Evolutionary conservation across 2,888 invertebrate genomes (phyloP).

Genomic region (Cryptus viduatorius): DNA sequence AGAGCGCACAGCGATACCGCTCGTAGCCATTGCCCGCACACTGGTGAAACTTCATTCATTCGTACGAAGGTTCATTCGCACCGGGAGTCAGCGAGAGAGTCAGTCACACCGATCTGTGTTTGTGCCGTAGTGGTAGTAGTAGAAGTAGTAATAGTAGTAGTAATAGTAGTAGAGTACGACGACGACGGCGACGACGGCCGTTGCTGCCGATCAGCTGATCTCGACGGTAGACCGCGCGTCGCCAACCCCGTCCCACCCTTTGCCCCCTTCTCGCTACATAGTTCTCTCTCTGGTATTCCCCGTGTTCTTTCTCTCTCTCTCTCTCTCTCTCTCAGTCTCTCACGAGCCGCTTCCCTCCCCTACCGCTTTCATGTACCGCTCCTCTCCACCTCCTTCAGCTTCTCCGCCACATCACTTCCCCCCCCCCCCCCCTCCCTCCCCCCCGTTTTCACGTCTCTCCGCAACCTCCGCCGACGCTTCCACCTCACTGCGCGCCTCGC

Average conservation of each 20-base stretch:
- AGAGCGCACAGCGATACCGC: conserved; percentile 17
- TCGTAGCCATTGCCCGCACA: conserved; percentile 1
- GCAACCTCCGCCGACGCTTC: conserved; percentile 59
- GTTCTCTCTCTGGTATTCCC: conserved; percentile 64
- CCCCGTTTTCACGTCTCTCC: conserved; percentile 41
- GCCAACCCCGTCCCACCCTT: conserved; percentile 75
- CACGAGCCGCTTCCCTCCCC: conserved; percentile 65
- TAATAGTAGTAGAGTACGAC: neutral
- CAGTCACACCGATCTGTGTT: conserved; percentile 46
- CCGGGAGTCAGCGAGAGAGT: conserved; percentile 49
- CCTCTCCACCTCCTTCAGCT: conserved; percentile 50
- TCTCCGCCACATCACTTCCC: conserved; percentile 71
- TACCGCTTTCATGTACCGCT: conserved; percentile 64
- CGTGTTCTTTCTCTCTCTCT: conserved; percentile 43
- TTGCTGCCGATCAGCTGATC: conserved; percentile 76
- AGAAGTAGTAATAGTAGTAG: neutral
- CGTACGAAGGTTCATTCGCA: conserved; percentile 42
- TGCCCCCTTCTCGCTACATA: conserved; percentile 59
- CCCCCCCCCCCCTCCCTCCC: conserved; percentile 57
- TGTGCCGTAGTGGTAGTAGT: conserved; percentile 18
- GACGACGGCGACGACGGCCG: conserved; percentile 31
- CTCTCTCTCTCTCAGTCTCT: conserved; percentile 61
- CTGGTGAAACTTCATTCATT: conserved; percentile 29
- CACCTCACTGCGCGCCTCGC: conserved; percentile 55
- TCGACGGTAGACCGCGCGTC: conserved; percentile 82